A percentile compares a stretch with the other conserved stretches of the same genome.
Conservation (phyloP, 2,113 vertebrate genomes). For the Setophaga coronata region DNA sequence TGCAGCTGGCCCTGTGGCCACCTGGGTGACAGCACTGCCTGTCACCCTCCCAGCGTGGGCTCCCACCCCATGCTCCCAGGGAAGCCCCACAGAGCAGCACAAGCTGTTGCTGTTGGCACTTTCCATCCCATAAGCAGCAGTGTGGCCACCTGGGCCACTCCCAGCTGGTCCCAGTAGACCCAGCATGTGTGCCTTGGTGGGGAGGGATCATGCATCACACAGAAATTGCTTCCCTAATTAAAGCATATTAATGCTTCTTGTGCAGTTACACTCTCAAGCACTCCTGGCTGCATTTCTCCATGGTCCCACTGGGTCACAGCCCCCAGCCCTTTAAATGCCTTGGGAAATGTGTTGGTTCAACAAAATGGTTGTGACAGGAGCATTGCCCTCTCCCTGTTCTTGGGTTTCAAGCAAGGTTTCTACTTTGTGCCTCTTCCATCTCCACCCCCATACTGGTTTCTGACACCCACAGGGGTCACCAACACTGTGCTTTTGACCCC, state of each 20-base stretch:
- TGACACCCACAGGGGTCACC: neutral
- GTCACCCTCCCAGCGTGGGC: neutral
- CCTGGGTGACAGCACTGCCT: neutral
- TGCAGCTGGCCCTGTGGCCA: neutral
- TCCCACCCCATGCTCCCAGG: accelerated
- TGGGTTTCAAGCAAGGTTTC: neutral
- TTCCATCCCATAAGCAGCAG: neutral
- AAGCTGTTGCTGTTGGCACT: neutral
- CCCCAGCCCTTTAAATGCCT: neutral
- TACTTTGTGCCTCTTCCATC: neutral
- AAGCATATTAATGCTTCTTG: neutral
- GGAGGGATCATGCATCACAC: neutral
- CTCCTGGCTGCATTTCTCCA: neutral
- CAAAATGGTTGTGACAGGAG: neutral
- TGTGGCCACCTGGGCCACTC: neutral
- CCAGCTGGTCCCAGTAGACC: neutral
- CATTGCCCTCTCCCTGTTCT: neutral
- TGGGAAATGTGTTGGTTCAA: accelerated
- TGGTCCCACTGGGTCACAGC: neutral
- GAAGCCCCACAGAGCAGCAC: neutral
- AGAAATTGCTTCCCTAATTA: neutral
- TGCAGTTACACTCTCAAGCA: neutral
- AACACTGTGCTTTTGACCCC: neutral
- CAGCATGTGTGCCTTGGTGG: neutral
- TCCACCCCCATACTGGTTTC: neutral